These are phyloP conservation scores for Deroplatys truncata DNA, from an alignment of 2,888 invertebrate genomes.

Conservation along the genomic window DNA sequence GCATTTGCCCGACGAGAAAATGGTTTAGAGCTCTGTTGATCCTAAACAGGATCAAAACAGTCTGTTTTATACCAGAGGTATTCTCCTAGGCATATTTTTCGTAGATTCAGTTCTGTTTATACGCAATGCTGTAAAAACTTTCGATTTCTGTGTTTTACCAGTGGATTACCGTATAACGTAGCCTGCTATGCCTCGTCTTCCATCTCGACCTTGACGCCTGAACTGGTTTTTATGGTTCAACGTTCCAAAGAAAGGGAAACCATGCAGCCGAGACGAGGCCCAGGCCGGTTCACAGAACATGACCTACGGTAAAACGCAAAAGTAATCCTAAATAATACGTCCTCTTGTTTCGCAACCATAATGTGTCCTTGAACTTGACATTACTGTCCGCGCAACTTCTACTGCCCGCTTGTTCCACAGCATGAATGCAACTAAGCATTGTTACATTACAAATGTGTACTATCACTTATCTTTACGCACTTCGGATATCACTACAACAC, in stretches of 20 bases:
- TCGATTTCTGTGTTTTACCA: not conserved
- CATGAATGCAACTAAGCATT: too few relatives aligned
- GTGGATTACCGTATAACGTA: not conserved
- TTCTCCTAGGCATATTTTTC: too few relatives aligned
- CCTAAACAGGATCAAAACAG: too few relatives aligned
- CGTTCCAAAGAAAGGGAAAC: slow-evolving; percentile 33
- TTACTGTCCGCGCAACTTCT: not conserved
- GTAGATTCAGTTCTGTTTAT: not conserved
- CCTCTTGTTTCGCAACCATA: not conserved
- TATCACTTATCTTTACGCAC: too few relatives aligned
- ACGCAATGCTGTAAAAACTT: not conserved
- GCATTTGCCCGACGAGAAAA: too few relatives aligned
- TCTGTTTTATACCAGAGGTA: too few relatives aligned
- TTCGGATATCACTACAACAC: too few relatives aligned
- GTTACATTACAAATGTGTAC: too few relatives aligned
- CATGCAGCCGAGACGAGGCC: slow-evolving; percentile 32
- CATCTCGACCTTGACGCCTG: slow-evolving; percentile 26
- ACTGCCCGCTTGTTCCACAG: not conserved
- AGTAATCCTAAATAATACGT: not conserved
- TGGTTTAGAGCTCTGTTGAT: too few relatives aligned
- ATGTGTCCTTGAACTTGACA: not conserved
- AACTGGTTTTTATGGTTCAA: slow-evolving; percentile 31
- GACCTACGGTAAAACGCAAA: slow-evolving; percentile 7
- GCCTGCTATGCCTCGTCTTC: not conserved
- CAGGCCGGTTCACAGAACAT: not conserved